These are phyloP conservation scores for Engystomops pustulosus DNA, from an alignment of 2,113 vertebrate genomes.

Conservation along the genomic window DNA sequence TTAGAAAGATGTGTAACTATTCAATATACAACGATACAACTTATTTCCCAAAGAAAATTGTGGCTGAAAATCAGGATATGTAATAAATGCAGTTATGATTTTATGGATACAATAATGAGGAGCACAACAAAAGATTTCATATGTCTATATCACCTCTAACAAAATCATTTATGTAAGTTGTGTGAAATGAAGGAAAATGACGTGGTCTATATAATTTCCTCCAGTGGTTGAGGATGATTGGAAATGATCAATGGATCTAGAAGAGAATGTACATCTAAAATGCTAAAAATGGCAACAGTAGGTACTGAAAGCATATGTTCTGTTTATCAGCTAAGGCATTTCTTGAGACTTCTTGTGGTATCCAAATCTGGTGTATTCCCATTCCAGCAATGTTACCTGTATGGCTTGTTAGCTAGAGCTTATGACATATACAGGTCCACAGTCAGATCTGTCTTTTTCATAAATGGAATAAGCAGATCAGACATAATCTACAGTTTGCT, in stretches of 20 bases:
- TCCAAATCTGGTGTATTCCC: neutral
- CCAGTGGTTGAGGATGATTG: neutral
- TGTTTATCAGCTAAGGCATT: neutral
- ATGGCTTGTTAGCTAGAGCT: neutral
- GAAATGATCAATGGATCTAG: too few relatives aligned
- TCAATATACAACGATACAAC: neutral
- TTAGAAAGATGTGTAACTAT: neutral
- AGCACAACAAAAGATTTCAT: too few relatives aligned
- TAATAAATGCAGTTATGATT: neutral
- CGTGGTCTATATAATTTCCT: neutral
- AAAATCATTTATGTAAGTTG: neutral
- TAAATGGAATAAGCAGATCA: neutral
- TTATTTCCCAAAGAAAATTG: neutral
- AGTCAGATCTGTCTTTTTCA: neutral
- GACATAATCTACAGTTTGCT: neutral
- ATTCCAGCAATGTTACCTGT: neutral
- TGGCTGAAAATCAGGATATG: neutral
- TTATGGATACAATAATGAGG: too few relatives aligned
- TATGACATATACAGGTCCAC: neutral
- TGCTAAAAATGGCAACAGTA: too few relatives aligned
- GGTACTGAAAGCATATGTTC: too few relatives aligned
- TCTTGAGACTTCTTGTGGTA: neutral
- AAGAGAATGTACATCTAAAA: too few relatives aligned
- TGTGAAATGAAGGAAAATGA: neutral
- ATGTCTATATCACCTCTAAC: slow-evolving; percentile 8